Conservation (phyloP, 2,888 invertebrate genomes). For the Pammene aurita region DNA sequence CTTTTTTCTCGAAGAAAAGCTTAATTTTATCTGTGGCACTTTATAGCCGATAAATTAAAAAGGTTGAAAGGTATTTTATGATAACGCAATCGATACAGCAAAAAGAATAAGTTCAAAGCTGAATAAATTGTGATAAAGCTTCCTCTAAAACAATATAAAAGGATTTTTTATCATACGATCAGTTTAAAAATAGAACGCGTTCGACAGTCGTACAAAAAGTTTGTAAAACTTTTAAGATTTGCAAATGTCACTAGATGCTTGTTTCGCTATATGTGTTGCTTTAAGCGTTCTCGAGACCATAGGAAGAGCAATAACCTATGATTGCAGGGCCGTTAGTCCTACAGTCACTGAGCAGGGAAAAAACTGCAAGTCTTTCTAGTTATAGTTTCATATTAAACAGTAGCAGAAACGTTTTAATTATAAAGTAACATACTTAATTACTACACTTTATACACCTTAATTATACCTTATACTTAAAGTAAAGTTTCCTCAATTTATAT, state of each 20-base stretch:
- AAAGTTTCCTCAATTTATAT: constrained; percentile 32
- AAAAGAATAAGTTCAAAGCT: neutral
- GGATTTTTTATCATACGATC: constrained; percentile 22
- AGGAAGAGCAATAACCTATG: constrained; percentile 83
- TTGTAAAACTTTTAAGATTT: constrained; percentile 33
- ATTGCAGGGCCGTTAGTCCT: constrained; percentile 82
- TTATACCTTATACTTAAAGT: constrained; percentile 9
- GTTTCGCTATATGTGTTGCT: constrained; percentile 61
- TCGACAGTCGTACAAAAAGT: constrained; percentile 8
- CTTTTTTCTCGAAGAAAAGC: neutral
- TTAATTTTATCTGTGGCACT: neutral
- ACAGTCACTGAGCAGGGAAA: constrained; percentile 66
- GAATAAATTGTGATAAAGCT: constrained; percentile 7
- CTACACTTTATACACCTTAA: constrained; percentile 1
- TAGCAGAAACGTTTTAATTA: constrained; percentile 24
- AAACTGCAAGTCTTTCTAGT: constrained; percentile 50
- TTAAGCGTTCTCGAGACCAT: constrained; percentile 60
- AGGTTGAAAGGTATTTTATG: constrained; percentile 12
- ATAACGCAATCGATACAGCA: neutral
- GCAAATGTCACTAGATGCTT: constrained; percentile 51
- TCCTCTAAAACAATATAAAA: constrained; percentile 15
- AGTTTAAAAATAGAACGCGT: constrained; percentile 31
- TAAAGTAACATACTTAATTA: constrained; percentile 5
- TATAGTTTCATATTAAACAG: constrained; percentile 34
- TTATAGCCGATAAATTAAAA: neutral